Evolutionary conservation across 2,113 vertebrate species (phyloP).

Genomic region (Gymnogyps californianus): DNA sequence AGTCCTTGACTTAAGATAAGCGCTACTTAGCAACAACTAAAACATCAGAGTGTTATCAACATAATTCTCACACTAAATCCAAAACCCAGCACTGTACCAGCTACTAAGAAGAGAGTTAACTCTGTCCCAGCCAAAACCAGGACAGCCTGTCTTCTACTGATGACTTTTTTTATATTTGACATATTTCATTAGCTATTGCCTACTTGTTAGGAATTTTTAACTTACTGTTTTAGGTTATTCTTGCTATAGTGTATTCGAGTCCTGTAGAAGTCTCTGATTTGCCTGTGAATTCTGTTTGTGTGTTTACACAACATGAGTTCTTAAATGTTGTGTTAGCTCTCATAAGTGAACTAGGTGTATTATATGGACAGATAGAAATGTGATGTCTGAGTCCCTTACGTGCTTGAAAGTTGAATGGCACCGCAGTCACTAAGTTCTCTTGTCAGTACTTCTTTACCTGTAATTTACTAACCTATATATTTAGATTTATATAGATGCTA

Average conservation of each 20-base stretch:
- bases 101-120: no score
- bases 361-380: background rate
- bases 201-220: background rate
- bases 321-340: background rate
- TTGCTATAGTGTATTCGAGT: background rate
- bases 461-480: background rate
- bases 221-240: background rate
- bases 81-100: no score
- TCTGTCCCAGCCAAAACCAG: no score
- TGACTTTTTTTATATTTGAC: background rate
- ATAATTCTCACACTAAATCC: no score
- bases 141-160: background rate
- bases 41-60: no score
- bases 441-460: background rate
- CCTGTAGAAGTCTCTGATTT: background rate
- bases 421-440: fast-evolving
- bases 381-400: background rate
- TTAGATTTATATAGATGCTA: background rate
- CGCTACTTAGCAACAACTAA: no score
- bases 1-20: no score
- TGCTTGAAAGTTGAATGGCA: background rate
- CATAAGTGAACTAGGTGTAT: background rate
- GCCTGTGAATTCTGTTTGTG: background rate
- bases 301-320: background rate
- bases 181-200: background rate